Evolutionary conservation across 2,113 vertebrate genomes (phyloP), one percentile per base, ranked within the genome.

Genomic region (Hystrix brachyura): DNA sequence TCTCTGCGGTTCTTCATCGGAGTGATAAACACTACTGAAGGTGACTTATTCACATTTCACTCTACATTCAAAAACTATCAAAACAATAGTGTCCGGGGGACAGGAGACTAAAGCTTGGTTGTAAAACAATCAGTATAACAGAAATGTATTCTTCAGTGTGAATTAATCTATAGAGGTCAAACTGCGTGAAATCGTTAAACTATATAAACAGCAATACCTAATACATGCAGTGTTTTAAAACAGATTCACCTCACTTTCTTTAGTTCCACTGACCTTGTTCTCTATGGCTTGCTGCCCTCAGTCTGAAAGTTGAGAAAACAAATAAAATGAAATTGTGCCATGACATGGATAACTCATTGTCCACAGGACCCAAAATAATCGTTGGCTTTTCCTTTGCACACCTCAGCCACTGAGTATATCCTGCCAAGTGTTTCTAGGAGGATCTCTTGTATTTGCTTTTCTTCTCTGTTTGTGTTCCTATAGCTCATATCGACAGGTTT

Each of bases 401-500:
- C 46, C 21, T 72, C 82, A 80, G 79, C 34, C 60, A 94, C 79
- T n/a, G 23, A 55, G 17, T 91, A 64, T 62, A n/a, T 76, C 82
- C 8, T 92, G 60, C 18, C 60, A 13, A 55, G 34, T 93, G 48
- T 94, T 95, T 72, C 67, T 34, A 92, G 64, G 9, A 76, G 27
- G 18, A 43, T 76, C 27, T 94, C 59, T 72, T 79, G 21, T 51
- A 67, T 18, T 91, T 76, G 10, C 46, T 18, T 78, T 90, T 93
- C 87, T 96, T 95, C 59, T 92, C 79, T 27, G 76, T 65, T 67
- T 48, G 84, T 69, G 27, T 53, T 94, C 85, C 19, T 64, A 48
- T 48, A 21, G 60, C n/a, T 62, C 23, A n/a, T 29, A 4, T 76
- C 19, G 29, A 80, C 69, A 62, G 13, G 25, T 32, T 87, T 90